Percentiles rank a stretch among this genome's conserved stretches.
These are phyloP conservation scores for Aspidiotus destructor DNA, from an alignment of 2,888 invertebrate genomes.

Conservation along the genomic window DNA sequence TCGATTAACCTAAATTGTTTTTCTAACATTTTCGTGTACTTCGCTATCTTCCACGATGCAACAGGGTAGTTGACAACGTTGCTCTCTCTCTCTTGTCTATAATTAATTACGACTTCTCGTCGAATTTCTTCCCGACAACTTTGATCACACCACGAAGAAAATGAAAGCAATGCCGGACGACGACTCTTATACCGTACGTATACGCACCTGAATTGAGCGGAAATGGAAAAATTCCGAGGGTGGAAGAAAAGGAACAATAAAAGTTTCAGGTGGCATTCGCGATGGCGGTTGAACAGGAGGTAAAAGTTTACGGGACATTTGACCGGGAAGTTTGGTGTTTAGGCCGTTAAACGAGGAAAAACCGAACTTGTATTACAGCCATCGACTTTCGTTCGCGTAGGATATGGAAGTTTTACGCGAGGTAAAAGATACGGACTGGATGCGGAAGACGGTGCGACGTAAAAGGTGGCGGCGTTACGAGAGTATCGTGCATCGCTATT, in stretches of 20 bases:
- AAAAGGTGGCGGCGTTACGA: constrained; percentile 31
- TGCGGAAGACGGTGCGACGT: constrained; percentile 12
- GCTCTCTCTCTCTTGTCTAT: background rate
- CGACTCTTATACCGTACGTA: background rate
- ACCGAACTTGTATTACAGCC: too few species aligned
- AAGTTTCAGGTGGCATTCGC: background rate
- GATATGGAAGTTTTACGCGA: too few species aligned
- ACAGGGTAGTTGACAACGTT: background rate
- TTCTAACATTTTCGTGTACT: constrained; percentile 6
- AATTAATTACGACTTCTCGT: background rate
- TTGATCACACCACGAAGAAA: background rate
- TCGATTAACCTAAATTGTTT: constrained; percentile 28
- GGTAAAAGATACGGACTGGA: too few species aligned
- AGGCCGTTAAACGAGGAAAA: constrained; percentile 10
- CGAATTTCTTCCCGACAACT: background rate
- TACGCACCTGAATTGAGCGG: too few species aligned
- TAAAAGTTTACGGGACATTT: constrained; percentile 36
- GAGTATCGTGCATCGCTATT: constrained; percentile 24
- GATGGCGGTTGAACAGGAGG: constrained; percentile 28
- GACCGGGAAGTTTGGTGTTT: constrained; percentile 25
- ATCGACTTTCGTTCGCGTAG: too few species aligned
- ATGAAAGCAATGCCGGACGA: background rate
- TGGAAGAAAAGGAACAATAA: background rate
- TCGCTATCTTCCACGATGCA: background rate
- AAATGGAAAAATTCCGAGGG: background rate